These are phyloP conservation scores for Yponomeuta cagnagella DNA, from an alignment of 2,888 invertebrate genomes.

Conservation along the genomic window DNA sequence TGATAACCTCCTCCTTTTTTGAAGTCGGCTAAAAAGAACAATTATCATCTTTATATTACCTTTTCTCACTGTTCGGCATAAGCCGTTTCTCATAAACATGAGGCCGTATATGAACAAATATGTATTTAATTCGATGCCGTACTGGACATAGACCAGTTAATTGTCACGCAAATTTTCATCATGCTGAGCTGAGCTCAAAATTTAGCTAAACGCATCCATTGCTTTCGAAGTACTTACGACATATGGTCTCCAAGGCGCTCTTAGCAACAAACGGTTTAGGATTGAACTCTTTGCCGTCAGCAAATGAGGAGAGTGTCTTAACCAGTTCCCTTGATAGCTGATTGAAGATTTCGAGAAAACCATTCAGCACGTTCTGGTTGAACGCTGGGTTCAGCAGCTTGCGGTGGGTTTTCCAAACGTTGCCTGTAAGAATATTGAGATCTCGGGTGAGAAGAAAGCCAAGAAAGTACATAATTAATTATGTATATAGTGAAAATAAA, in stretches of 20 bases:
- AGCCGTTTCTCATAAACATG: too few species aligned
- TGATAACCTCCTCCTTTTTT: too few species aligned
- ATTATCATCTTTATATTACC: fast-evolving
- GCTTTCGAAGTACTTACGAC: slow-evolving; percentile 14
- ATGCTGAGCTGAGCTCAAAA: too few species aligned
- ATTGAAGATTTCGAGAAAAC: slow-evolving; percentile 17
- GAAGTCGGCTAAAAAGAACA: too few species aligned
- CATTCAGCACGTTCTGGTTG: slow-evolving; percentile 17
- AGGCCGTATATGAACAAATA: too few species aligned
- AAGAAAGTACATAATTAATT: neutral
- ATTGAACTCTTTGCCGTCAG: slow-evolving; percentile 10
- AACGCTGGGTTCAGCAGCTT: slow-evolving; percentile 20
- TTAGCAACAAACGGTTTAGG: slow-evolving; percentile 9
- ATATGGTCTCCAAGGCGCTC: slow-evolving; percentile 14
- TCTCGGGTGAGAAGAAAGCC: neutral
- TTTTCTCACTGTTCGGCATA: too few species aligned
- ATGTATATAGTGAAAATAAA: neutral
- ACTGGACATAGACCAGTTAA: too few species aligned
- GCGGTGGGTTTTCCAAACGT: slow-evolving; percentile 18
- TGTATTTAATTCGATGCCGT: too few species aligned
- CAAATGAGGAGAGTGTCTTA: slow-evolving; percentile 4
- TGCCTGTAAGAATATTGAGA: slow-evolving; percentile 19
- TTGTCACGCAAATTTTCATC: too few species aligned
- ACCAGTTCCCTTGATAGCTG: slow-evolving; percentile 1
- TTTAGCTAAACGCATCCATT: too few species aligned